Base-by-base conservation (phyloP, 2,113 vertebrate species). In the Anolis carolinensis region DNA sequence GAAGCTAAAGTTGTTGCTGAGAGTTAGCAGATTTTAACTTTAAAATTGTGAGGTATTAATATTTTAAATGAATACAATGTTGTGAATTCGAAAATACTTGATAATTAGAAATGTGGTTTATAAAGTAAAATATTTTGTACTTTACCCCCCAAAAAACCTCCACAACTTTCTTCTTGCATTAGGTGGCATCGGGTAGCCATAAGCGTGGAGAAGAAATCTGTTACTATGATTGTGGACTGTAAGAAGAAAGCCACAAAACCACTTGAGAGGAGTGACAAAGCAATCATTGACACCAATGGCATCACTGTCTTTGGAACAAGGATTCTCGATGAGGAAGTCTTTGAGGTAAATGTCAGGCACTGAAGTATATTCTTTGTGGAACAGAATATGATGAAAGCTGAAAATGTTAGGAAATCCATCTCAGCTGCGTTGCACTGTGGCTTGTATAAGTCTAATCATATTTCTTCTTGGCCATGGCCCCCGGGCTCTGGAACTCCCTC, bases 181-280 rank as follows among this genome's bases (percentile, higher is more conserved):
- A 99, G 98, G 96, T 99, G 99, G 99, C 99, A 99, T 93, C 97
- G 98, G 67, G 96, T 99, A 67, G 98, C 98, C 74, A 98, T 99
- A 94, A 99, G 99, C 3, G 98, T 99, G 89, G 98, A 99, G 95
- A 98, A 98, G 96, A 98, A 98, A 94, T 98, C 95, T 21, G 98
- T 98, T 93, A 99, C 98, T n/a, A 97, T 99, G 96, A 97, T 98
- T 86, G 97, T 98, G 72, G 98, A 99, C 91, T 99, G 99, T 95
- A 99, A 98, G 92, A 99, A 97, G 95, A 99, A 97, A 95, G 94
- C 97, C 82, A 97, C 96, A 89, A 98, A 98, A 92, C 93, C 97
- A 68, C 97, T 99, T 44, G 96, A 92, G 59, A 97, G 99, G 95
- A 98, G 97, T 89, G 97, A 98, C 89, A 96, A 89, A n/a, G 90